Conservation (phyloP, 2,888 invertebrate genomes). For the Rapana venosa region DNA sequence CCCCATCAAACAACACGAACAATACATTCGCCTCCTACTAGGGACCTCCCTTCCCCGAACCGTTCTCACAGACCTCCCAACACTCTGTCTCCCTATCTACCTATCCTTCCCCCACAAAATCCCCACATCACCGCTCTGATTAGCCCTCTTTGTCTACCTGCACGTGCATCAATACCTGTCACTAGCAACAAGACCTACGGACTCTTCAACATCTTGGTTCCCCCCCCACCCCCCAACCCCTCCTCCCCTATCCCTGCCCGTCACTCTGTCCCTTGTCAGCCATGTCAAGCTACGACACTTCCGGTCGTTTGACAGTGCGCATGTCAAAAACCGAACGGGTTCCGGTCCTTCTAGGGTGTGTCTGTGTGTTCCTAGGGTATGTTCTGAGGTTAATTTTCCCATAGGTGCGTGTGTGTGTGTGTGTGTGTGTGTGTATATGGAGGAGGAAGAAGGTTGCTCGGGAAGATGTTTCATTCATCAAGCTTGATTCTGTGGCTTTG, state of each 20-base stretch:
- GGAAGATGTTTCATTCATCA: too few species aligned
- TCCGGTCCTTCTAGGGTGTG: not conserved
- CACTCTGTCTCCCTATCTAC: too few species aligned
- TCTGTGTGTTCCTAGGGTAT: not conserved
- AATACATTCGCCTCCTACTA: too few species aligned
- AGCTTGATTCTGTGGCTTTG: too few species aligned
- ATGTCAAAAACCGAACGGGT: not conserved
- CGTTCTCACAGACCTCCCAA: not conserved
- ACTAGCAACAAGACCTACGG: not conserved
- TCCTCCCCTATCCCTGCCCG: not conserved
- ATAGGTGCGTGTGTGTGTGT: conserved; percentile 12
- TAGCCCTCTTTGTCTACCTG: not conserved
- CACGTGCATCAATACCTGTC: conserved; percentile 5
- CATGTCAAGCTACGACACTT: not conserved
- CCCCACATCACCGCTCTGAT: not conserved
- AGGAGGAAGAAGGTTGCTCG: too few species aligned
- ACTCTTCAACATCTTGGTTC: too few species aligned
- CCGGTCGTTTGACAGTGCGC: conserved; percentile 8
- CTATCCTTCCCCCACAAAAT: not conserved
- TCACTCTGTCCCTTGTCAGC: not conserved
- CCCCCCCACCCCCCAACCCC: not conserved
- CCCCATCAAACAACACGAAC: too few species aligned
- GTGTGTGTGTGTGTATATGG: not conserved
- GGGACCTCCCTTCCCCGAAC: not conserved
- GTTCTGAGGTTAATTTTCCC: too few species aligned